Conservation (phyloP, 2,113 vertebrate species). For the Corapipo altera region DNA sequence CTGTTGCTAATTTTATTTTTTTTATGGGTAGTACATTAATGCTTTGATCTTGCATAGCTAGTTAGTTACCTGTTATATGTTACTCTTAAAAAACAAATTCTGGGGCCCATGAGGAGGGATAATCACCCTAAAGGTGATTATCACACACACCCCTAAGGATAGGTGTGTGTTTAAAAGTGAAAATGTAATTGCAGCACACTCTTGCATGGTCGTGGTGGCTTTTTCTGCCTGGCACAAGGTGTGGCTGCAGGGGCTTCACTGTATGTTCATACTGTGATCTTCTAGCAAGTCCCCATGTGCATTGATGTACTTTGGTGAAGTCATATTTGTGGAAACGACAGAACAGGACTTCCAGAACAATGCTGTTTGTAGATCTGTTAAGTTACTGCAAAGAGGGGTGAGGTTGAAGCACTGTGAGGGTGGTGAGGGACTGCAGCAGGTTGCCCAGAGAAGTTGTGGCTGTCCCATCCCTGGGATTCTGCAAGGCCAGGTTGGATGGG, state of each 20-base stretch:
- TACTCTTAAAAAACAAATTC: background rate
- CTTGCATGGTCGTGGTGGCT: background rate
- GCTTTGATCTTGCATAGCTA: background rate
- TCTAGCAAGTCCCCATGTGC: background rate
- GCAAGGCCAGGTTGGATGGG: background rate
- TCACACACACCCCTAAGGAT: too few species aligned
- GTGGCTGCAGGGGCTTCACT: background rate
- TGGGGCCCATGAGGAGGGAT: background rate
- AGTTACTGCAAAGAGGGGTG: background rate
- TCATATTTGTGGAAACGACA: background rate
- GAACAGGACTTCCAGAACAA: background rate
- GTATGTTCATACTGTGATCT: background rate
- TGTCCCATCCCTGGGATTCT: background rate
- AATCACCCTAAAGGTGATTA: too few species aligned
- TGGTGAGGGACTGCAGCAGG: background rate
- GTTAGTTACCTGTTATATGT: background rate
- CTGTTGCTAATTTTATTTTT: background rate
- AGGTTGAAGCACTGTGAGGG: background rate
- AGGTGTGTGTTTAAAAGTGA: background rate
- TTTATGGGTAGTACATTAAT: background rate
- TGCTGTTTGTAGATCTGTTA: background rate
- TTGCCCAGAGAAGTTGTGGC: background rate
- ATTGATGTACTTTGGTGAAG: background rate
- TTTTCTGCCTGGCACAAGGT: background rate
- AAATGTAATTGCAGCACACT: background rate